Percentiles rank a stretch among this genome's conserved stretches.
Conservation (phyloP, 2,888 invertebrate genomes). For the Lamproptera curius region DNA sequence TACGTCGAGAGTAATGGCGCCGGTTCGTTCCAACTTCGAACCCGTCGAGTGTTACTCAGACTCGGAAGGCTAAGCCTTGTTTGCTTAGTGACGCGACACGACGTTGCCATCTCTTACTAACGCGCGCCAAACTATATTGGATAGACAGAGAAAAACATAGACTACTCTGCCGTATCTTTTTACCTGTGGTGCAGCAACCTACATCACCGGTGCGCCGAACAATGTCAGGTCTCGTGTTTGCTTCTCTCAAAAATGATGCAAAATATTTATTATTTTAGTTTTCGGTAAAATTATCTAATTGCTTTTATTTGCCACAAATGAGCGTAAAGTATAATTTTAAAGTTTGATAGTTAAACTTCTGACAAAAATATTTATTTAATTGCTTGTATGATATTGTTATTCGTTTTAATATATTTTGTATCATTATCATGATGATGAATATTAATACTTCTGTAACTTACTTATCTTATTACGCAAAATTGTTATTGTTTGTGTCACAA, state of each 20-base stretch:
- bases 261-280: slow-evolving; percentile 40
- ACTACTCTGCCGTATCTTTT: slow-evolving; percentile 31
- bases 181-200: slow-evolving; percentile 73
- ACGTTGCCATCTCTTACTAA: slow-evolving; percentile 42
- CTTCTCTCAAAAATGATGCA: slow-evolving; percentile 54
- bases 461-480: no score
- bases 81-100: slow-evolving; percentile 64
- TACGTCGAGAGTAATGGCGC: slow-evolving; percentile 74
- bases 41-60: slow-evolving; percentile 62
- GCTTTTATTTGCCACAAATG: background rate
- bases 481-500: no score
- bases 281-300: background rate
- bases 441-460: no score
- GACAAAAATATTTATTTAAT: background rate
- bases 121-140: slow-evolving; percentile 8
- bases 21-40: slow-evolving; percentile 53
- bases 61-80: slow-evolving; percentile 73
- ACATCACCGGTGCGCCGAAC: slow-evolving; percentile 65
- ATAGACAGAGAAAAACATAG: slow-evolving; percentile 43
- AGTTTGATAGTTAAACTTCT: background rate
- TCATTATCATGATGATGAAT: no score
- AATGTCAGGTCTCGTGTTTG: slow-evolving; percentile 64
- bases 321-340: background rate
- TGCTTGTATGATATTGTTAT: no score
- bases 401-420: no score